Evolutionary conservation across 2,888 invertebrate genomes (phyloP).

Genomic region (Penaeus monodon): DNA sequence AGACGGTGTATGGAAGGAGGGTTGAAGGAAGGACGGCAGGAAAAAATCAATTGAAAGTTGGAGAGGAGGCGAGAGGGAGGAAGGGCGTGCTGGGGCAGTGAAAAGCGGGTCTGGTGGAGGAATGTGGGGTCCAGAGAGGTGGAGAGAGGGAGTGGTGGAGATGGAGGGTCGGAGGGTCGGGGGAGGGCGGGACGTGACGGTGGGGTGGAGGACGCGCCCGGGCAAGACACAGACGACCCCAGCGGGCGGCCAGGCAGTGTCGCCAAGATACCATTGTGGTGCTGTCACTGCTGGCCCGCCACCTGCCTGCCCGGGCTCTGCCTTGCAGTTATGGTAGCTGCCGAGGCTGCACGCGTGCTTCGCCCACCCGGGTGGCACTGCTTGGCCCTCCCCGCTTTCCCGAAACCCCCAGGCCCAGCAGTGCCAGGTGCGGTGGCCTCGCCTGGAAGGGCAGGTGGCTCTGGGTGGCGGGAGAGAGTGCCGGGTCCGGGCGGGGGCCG

Average conservation of each 20-base stretch:
- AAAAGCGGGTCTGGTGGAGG: too few relatives aligned
- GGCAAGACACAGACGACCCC: constrained; percentile 53
- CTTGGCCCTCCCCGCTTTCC: not conserved
- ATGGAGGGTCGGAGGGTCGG: constrained; percentile 19
- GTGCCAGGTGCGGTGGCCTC: not conserved
- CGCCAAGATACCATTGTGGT: constrained; percentile 62
- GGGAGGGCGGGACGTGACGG: constrained; percentile 38
- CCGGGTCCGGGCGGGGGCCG: constrained; percentile 15
- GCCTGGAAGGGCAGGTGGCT: not conserved
- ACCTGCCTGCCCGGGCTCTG: constrained; percentile 19
- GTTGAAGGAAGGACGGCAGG: too few relatives aligned
- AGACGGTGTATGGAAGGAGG: too few relatives aligned
- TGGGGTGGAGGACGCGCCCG: constrained; percentile 35
- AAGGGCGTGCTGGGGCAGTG: not conserved
- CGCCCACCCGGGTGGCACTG: constrained; percentile 10
- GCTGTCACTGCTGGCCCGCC: constrained; percentile 50
- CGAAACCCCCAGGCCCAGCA: not conserved
- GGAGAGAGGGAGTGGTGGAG: not conserved
- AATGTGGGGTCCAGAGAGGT: constrained; percentile 7
- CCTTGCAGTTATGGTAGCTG: constrained; percentile 10
- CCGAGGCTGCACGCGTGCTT: constrained; percentile 20
- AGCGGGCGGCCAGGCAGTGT: constrained; percentile 57
- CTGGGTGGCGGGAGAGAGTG: not conserved
- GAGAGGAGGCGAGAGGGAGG: constrained; percentile 9
- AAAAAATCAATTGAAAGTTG: too few relatives aligned